Evolutionary conservation across 2,888 invertebrate genomes (phyloP).

Genomic region (Ophioninae sp.): DNA sequence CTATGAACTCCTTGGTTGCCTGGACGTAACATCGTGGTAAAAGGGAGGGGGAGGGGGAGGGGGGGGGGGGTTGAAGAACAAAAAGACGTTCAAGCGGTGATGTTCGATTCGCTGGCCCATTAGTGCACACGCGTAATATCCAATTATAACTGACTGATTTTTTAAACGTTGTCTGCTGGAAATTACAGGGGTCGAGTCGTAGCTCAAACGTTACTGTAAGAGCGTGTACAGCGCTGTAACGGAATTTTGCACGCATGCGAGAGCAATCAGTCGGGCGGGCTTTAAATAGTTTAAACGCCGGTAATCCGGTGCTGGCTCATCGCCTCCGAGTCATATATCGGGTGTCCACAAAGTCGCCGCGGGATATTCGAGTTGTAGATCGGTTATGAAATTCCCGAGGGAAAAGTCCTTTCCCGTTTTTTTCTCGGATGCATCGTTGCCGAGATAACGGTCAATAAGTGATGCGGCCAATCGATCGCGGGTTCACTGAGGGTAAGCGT

Average conservation of each 20-base stretch:
- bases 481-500: no score
- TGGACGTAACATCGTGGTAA: slow-evolving; percentile 76
- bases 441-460: no score
- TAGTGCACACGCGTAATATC: no score
- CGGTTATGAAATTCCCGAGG: background rate
- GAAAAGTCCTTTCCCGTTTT: background rate
- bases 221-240: slow-evolving; percentile 30
- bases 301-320: slow-evolving; percentile 63
- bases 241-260: slow-evolving; percentile 48
- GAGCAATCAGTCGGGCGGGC: slow-evolving; percentile 61
- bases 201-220: slow-evolving; percentile 9
- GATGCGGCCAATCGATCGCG: no score
- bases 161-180: background rate
- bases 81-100: slow-evolving; percentile 3
- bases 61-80: background rate
- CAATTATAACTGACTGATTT: background rate
- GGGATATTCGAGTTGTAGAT: background rate
- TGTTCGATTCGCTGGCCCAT: background rate
- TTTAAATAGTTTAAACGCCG: slow-evolving; percentile 66
- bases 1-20: slow-evolving; percentile 92
- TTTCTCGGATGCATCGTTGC: no score
- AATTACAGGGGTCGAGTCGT: no score
- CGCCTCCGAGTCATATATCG: slow-evolving; percentile 18
- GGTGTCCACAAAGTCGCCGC: slow-evolving; percentile 2
- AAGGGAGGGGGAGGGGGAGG: no score